Base-by-base conservation (phyloP, 2,888 invertebrate species). In the Perithous albicinctus region DNA sequence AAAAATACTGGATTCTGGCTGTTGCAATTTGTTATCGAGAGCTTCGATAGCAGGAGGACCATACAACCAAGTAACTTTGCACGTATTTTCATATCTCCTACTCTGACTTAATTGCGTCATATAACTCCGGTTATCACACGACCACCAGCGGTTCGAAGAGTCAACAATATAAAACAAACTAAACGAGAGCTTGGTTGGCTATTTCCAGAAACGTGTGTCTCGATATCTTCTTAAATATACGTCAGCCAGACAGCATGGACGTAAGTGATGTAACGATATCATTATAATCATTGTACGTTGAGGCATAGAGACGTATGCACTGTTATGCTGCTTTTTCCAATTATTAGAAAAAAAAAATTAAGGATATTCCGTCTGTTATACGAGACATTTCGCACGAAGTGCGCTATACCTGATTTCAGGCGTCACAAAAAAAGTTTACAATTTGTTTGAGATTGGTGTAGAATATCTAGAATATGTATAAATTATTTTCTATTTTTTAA, bases 141-240 rank as follows among this genome's bases (percentile, higher is more conserved):
- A 81, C 81, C 81, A 77, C 81, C 81, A 81, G 77, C 73, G 63
- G 81, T 67, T 81, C 67, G 18, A 46, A 63, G 38, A 73, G 67
- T 77, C 80, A 77, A 63, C 35, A 77, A 63, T 67, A 59, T 6
- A 43, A 80, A 73, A 63, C 29, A 38, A 64, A 54, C 26, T 35
- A 61, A 61, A 29, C 20, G 18, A 38, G 15, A 54, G 38, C 48
- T 32, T 15, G 15, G 18, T 15, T 51, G 51, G 67, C 41, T 54
- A 15, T 26, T 18, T n/a, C 69, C 32, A 2, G 23, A 23, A 18
- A 48, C 69, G 20, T 41, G 15, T 29, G 51, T 61, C n/a, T n/a
- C 29, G 10, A 43, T 69, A 48, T 38, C 29, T n/a, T 67, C 29
- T 41, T 23, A 10, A 23, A 41, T n/a, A n/a, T 35, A 63, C 41